These are phyloP conservation scores for Anguilla rostrata DNA, from an alignment of 2,113 vertebrate genomes.

Conservation along the genomic window DNA sequence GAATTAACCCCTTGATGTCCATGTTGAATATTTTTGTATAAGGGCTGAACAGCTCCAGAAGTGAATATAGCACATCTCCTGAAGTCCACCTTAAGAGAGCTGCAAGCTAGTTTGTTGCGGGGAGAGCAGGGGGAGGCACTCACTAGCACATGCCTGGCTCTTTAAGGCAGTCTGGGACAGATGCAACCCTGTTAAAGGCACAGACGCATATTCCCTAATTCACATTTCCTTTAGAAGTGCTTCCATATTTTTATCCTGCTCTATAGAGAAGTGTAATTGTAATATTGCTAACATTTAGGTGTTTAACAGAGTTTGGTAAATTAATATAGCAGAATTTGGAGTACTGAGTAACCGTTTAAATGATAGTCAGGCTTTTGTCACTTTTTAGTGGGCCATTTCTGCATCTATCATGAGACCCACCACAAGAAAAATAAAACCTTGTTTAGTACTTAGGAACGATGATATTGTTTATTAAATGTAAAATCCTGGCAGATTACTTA, in stretches of 20 bases:
- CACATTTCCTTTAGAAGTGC: background rate
- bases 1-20: constrained; percentile 70
- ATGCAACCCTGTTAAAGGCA: constrained; percentile 68
- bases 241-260: background rate
- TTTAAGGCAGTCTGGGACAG: constrained; percentile 78
- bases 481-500: background rate
- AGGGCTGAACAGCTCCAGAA: constrained; percentile 9
- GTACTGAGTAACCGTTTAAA: background rate
- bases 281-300: background rate
- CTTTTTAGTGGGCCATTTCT: background rate
- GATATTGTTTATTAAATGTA: background rate
- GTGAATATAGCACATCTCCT: constrained; percentile 44
- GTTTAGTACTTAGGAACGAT: background rate
- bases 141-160: constrained; percentile 72
- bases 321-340: too few species aligned
- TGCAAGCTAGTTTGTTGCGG: constrained; percentile 69
- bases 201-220: constrained; percentile 43
- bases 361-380: background rate
- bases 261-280: background rate
- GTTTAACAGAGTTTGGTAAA: background rate
- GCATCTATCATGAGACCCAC: background rate
- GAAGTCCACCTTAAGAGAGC: constrained; percentile 75
- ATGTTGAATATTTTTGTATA: constrained; percentile 35
- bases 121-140: constrained; percentile 69
- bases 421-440: background rate